phyloP scores from a whole-genome alignment of 2,888 invertebrate genomes.

The Anodontia alba region DNA sequence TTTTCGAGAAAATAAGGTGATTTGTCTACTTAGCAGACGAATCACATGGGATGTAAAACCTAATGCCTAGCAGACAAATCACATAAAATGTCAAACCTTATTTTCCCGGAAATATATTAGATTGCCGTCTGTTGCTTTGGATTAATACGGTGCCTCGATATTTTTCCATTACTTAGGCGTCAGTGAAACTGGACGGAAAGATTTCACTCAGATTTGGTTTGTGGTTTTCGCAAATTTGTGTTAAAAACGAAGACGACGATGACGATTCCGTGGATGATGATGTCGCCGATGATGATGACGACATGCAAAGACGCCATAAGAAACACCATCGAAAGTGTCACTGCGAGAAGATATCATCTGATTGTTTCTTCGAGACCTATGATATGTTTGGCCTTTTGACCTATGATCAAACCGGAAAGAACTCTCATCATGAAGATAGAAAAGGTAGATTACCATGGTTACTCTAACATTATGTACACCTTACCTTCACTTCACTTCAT shows the following conservation, averaged over 20 bases:
- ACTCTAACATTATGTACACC: too few relatives aligned
- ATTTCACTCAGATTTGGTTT: constrained; percentile 31
- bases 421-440: not conserved
- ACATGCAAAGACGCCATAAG: not conserved
- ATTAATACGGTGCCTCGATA: too few relatives aligned
- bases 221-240: constrained; percentile 39
- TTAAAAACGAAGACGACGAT: not conserved
- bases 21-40: too few relatives aligned
- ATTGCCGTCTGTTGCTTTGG: too few relatives aligned
- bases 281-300: not conserved
- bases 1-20: too few relatives aligned
- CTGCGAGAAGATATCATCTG: not conserved
- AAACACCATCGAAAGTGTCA: constrained; percentile 2
- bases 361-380: not conserved
- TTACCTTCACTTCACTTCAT: too few relatives aligned
- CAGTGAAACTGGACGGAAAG: too few relatives aligned
- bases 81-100: too few relatives aligned
- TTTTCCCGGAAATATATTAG: too few relatives aligned
- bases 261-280: not conserved
- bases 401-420: not conserved
- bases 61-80: too few relatives aligned
- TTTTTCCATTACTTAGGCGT: too few relatives aligned
- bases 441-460: not conserved
- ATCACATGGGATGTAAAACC: too few relatives aligned
- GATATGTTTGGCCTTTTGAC: not conserved